A percentile compares a stretch with the other conserved stretches of the same genome.
These are phyloP conservation scores for Parauchenoglanis ngamensis DNA, from an alignment of 2,797 vertebrate species.

Conservation along the genomic window DNA sequence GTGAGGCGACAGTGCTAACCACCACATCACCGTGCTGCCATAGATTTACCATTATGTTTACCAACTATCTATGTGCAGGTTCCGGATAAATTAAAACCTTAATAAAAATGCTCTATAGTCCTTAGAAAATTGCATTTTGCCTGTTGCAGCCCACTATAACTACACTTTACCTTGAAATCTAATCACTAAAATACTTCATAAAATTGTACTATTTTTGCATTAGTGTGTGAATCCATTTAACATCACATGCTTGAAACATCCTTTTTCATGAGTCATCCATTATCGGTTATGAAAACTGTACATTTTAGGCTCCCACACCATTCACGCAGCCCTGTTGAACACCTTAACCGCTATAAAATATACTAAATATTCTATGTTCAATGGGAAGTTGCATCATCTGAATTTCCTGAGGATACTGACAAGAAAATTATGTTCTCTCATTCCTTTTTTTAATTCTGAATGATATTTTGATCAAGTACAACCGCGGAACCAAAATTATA, in stretches of 20 bases:
- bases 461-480: not conserved
- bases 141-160: not conserved
- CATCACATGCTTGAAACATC: not conserved
- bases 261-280: not conserved
- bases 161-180: not conserved
- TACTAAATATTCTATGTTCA: not conserved
- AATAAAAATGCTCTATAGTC: too few relatives aligned
- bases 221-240: not conserved
- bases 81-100: not conserved
- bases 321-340: not conserved
- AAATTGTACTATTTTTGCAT: not conserved
- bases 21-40: too few relatives aligned
- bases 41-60: not conserved
- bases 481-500: too few relatives aligned
- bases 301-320: not conserved
- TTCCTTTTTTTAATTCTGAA: not conserved
- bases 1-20: too few relatives aligned
- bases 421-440: not conserved
- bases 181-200: not conserved
- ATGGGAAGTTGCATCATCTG: not conserved
- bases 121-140: not conserved
- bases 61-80: too few relatives aligned
- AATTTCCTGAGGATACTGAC: not conserved
- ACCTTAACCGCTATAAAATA: not conserved
- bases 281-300: not conserved